phyloP scores from a whole-genome alignment of 2,888 invertebrate genomes.

The Melikaiella ostensackeni region DNA sequence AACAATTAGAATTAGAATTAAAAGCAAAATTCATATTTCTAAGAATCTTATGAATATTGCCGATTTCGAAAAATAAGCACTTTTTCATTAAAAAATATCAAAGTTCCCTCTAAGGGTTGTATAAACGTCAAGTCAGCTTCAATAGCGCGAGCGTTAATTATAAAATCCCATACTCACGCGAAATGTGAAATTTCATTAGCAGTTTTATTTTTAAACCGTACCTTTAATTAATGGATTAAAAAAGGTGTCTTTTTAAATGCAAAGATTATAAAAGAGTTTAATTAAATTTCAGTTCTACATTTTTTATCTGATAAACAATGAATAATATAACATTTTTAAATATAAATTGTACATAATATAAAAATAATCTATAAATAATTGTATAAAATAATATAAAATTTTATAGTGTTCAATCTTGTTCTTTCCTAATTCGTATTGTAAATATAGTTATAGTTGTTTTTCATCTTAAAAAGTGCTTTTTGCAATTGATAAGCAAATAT shows the following conservation, averaged over 20 bases:
- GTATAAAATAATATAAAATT: slow-evolving; percentile 15
- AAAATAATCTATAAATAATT: slow-evolving; percentile 3
- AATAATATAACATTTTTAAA: neutral
- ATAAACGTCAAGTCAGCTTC: slow-evolving; percentile 7
- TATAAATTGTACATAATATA: slow-evolving; percentile 35
- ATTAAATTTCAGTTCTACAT: slow-evolving; percentile 15
- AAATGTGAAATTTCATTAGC: slow-evolving; percentile 2
- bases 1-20: neutral
- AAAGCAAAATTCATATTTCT: slow-evolving; percentile 27
- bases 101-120: slow-evolving; percentile 3
- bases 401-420: slow-evolving; percentile 4
- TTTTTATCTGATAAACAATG: slow-evolving; percentile 22
- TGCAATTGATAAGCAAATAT: slow-evolving; percentile 5
- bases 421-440: slow-evolving; percentile 6
- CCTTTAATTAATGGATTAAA: neutral
- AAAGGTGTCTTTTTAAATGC: neutral
- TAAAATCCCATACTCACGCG: slow-evolving; percentile 20
- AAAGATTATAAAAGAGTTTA: neutral
- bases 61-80: neutral
- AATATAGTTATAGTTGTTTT: slow-evolving; percentile 26
- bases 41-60: slow-evolving; percentile 7
- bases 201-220: neutral
- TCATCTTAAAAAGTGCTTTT: slow-evolving; percentile 2
- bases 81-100: neutral
- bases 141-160: neutral